Evolutionary conservation across 2,113 vertebrate genomes (phyloP).

Genomic region (Plestiodon gilberti): DNA sequence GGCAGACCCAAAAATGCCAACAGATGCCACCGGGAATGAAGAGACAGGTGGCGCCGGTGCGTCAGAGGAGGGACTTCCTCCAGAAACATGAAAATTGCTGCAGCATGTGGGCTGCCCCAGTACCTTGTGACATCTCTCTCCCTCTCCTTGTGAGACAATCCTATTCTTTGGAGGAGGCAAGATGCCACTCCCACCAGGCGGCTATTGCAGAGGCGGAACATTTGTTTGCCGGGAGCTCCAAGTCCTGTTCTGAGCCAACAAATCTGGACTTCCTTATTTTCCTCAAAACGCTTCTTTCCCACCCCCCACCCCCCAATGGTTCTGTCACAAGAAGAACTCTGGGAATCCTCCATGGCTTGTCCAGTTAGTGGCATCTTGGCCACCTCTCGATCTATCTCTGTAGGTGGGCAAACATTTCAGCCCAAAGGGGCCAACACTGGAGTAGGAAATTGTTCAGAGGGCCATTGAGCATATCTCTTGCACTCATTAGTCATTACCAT

Average conservation of each 20-base stretch:
- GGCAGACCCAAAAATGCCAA: conserved; percentile 73
- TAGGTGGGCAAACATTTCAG: too few species aligned
- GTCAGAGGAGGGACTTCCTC: conserved; percentile 76
- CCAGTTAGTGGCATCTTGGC: neutral
- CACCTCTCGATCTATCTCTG: neutral
- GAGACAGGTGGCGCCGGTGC: conserved; percentile 73
- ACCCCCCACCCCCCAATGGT: neutral
- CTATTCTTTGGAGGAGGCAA: conserved; percentile 51
- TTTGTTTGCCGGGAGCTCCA: neutral
- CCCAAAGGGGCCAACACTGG: too few species aligned
- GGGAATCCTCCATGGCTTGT: neutral
- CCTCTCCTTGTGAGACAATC: conserved; percentile 57
- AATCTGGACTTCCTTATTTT: neutral
- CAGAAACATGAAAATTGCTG: conserved; percentile 68
- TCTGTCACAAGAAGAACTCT: neutral
- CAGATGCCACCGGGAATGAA: conserved; percentile 74
- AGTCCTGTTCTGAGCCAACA: neutral
- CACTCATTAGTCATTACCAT: too few species aligned
- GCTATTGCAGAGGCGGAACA: neutral
- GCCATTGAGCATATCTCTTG: too few species aligned
- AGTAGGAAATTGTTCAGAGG: too few species aligned
- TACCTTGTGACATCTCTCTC: conserved; percentile 54
- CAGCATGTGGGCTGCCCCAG: conserved; percentile 65
- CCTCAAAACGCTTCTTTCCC: too few species aligned
- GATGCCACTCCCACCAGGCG: conserved; percentile 3